phyloP scores from a whole-genome alignment of 1,140 invertebrate genomes.

The Drosophila grimshawi region DNA sequence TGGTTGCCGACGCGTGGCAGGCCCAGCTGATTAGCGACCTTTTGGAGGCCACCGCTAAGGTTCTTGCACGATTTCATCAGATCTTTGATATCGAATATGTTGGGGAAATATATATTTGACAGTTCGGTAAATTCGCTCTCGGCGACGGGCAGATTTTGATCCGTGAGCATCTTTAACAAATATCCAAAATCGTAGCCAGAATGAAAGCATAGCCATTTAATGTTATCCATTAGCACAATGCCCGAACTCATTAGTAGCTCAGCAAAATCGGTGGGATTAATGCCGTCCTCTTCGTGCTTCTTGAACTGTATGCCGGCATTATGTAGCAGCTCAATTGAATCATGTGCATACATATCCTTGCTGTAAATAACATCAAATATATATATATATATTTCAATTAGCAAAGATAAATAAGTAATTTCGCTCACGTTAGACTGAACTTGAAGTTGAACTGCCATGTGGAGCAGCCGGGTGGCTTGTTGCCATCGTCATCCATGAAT shows the following conservation, averaged over 20 bases:
- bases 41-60: conserved; percentile 98
- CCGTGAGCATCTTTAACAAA: conserved; percentile 96
- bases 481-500: conserved; percentile 97
- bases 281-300: conserved; percentile 98
- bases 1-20: conserved; percentile 96
- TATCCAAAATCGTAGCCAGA: conserved; percentile 99
- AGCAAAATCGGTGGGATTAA: conserved; percentile 97
- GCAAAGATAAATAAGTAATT: background rate
- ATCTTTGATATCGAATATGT: conserved; percentile 99
- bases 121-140: conserved; percentile 98
- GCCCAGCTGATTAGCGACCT: conserved; percentile 96
- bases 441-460: conserved; percentile 99
- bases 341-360: conserved; percentile 99
- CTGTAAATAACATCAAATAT: conserved; percentile 84
- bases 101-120: conserved; percentile 96
- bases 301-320: conserved; percentile 99
- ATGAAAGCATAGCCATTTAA: conserved; percentile 99
- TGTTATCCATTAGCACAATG: conserved; percentile 96
- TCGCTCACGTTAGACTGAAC: conserved; percentile 94
- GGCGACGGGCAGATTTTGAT: conserved; percentile 95
- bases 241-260: conserved; percentile 98
- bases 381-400: background rate
- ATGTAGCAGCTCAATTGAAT: conserved; percentile 97
- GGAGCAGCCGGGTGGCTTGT: conserved; percentile 94
- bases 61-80: conserved; percentile 99